phyloP scores from a whole-genome alignment of 1,140 invertebrate species.

The Aphelenchoides fujianensis region DNA sequence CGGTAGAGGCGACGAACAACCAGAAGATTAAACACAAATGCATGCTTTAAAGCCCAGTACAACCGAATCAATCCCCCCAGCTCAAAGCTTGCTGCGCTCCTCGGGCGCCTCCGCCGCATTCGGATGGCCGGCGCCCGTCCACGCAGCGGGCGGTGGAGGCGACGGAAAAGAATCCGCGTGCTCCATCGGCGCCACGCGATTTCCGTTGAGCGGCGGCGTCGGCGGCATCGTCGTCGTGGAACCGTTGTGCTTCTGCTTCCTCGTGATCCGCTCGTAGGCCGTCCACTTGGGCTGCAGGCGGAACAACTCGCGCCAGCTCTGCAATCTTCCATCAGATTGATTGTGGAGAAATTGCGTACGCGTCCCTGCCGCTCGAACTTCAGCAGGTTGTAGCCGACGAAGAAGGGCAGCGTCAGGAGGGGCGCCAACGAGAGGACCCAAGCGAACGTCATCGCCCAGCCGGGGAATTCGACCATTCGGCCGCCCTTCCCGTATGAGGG shows the following conservation, averaged over 20 bases:
- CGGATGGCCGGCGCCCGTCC: no score
- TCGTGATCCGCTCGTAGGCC: constrained; percentile 24
- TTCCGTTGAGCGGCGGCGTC: not conserved
- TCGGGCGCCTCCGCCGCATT: no score
- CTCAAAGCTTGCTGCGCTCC: no score
- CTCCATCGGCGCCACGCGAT: not conserved
- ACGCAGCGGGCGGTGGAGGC: not conserved
- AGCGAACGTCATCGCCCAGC: constrained; percentile 39
- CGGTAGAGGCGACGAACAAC: no score
- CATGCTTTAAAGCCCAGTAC: no score
- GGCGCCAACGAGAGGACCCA: constrained; percentile 42
- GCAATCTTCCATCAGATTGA: not conserved
- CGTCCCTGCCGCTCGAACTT: constrained; percentile 37
- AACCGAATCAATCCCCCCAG: no score
- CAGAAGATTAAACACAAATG: no score
- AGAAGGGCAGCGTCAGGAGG: constrained; percentile 31
- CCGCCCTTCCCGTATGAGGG: constrained; percentile 36
- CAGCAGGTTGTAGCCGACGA: constrained; percentile 39
- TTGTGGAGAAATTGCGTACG: constrained; percentile 27
- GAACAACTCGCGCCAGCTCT: constrained; percentile 42
- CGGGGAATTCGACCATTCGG: constrained; percentile 30
- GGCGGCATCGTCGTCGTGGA: not conserved
- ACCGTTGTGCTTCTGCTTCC: not conserved
- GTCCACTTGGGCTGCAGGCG: constrained; percentile 50
- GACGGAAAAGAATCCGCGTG: not conserved